Base-by-base conservation (phyloP, 2,797 vertebrate species). In the Darevskia nairensis region DNA sequence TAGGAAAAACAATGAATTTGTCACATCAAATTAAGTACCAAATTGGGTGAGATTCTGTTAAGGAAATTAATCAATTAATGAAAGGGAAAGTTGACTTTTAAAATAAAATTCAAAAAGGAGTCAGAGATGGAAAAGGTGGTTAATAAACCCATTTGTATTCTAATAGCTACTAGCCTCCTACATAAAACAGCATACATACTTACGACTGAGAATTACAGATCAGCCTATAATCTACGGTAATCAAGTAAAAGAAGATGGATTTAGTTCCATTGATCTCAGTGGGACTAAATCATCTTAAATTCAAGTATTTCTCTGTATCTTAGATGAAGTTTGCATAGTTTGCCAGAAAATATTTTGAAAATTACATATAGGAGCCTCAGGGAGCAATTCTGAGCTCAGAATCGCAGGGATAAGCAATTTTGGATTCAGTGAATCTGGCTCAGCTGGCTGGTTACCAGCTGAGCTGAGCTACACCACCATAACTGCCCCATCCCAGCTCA, bases 271-370 rank as follows among this genome's bases (percentile, higher is more conserved):
- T 55, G 55, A 85, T 85, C 35, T 76, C 55, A 64, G 35, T 76
- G 25, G 35, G 25, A 44, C 83, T 75, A 76, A 85, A 76, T 85
- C 55, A 76, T 72, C 83, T 85, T 85, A 76, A 74, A 75, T 85
- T 80, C 50, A 59, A 59, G 50, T 35, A 80, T 8, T 59, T 59
- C 78, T 35, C 29, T 9, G 21, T 80, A 59, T 46, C 50, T 59
- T 4, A n/a, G 55, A 85, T 23, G 55, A 41, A 76, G 83, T 75
- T 76, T 76, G 74, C 21, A 23, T 85, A 61, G 72, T 74, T 61
- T 41, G 29, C 29, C 50, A 61, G 15, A 19, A 84, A 23, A 29
- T 59, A 59, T 75, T 84, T 84, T 61, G 35, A 41, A 41, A 61
- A 84, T 84, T 27, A 75, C 50, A 29, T 19, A 55, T 55, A 75